Evolutionary conservation across 2,797 vertebrate genomes (phyloP).

Genomic region (Limnodromus scolopaceus): DNA sequence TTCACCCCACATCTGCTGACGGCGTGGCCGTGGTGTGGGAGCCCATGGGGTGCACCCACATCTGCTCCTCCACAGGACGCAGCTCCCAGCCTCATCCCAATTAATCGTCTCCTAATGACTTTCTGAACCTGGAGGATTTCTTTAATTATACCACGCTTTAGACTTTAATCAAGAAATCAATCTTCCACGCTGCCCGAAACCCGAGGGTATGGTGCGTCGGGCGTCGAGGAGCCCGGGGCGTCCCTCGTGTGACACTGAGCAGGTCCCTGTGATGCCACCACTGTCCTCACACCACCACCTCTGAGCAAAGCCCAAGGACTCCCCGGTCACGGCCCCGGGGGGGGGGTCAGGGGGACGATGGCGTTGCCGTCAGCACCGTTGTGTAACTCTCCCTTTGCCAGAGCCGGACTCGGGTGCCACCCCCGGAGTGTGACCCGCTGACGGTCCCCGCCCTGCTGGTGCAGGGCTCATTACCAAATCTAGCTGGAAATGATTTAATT

Average conservation of each 20-base stretch:
- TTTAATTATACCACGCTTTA: slow-evolving; percentile 56
- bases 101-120: slow-evolving; percentile 54
- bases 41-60: not conserved
- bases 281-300: fast-evolving
- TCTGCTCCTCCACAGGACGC: not conserved
- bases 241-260: fast-evolving
- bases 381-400: not conserved
- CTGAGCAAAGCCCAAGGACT: not conserved
- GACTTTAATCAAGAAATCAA: slow-evolving; percentile 65
- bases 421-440: fast-evolving
- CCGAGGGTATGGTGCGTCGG: not conserved
- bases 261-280: not conserved
- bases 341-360: fast-evolving
- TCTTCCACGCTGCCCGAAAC: not conserved
- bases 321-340: fast-evolving
- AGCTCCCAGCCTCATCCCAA: slow-evolving; percentile 38
- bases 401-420: fast-evolving
- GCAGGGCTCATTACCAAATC: not conserved
- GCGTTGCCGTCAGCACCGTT: fast-evolving
- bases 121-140: slow-evolving; percentile 34
- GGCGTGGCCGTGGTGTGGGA: fast-evolving
- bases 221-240: fast-evolving
- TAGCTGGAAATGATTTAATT: not conserved
- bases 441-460: not conserved
- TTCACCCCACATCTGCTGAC: fast-evolving